phyloP scores from a whole-genome alignment of 2,113 vertebrate species.

The Scartelaos histophorus region DNA sequence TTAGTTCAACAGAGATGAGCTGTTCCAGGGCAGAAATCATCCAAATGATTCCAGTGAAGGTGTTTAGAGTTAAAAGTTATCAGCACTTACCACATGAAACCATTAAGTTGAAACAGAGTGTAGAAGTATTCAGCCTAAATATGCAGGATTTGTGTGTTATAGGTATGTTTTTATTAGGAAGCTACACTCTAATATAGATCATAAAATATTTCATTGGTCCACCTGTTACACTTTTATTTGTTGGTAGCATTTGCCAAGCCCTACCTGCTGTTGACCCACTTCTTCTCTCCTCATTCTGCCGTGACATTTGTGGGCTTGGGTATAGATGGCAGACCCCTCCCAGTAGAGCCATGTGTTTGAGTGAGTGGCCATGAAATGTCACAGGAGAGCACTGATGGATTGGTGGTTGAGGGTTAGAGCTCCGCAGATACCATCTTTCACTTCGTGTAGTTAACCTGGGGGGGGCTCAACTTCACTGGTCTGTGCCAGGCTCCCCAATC shows the following conservation, averaged over 20 bases:
- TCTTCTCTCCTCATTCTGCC: slow-evolving; percentile 26
- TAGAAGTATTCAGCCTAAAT: too few relatives aligned
- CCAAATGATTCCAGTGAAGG: too few relatives aligned
- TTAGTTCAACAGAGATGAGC: too few relatives aligned
- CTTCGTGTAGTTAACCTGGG: slow-evolving; percentile 36
- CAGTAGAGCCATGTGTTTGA: slow-evolving; percentile 54
- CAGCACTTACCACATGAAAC: too few relatives aligned
- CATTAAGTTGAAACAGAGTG: too few relatives aligned
- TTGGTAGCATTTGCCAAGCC: not conserved
- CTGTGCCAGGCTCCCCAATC: slow-evolving; percentile 20
- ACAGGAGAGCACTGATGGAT: slow-evolving; percentile 56
- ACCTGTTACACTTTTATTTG: not conserved
- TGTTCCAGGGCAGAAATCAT: too few relatives aligned
- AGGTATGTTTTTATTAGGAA: too few relatives aligned
- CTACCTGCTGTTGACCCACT: slow-evolving; percentile 33
- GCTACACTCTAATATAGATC: too few relatives aligned
- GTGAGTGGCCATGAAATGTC: slow-evolving; percentile 67
- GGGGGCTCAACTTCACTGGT: slow-evolving; percentile 37
- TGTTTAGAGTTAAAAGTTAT: too few relatives aligned
- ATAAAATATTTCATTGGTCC: not conserved
- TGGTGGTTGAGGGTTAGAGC: slow-evolving; percentile 50
- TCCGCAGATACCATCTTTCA: slow-evolving; percentile 50
- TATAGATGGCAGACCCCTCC: slow-evolving; percentile 46
- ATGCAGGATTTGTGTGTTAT: too few relatives aligned
- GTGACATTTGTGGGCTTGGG: slow-evolving; percentile 58